phyloP scores from a whole-genome alignment of 2,797 vertebrate genomes.

The Tragopan temminckii region DNA sequence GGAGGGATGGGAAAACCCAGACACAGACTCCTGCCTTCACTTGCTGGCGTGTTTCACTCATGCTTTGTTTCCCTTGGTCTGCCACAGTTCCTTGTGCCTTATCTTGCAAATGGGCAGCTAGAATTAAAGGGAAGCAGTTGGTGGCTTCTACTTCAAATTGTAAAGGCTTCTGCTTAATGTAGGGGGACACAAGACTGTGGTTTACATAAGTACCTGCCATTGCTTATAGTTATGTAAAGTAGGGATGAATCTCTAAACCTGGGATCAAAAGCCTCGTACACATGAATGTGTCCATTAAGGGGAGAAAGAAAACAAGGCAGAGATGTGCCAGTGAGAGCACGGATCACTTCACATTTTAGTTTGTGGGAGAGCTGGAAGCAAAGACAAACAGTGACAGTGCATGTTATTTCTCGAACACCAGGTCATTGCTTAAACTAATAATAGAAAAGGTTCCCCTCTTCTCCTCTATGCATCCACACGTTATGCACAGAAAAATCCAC shows the following conservation, averaged over 20 bases:
- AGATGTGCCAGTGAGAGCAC: conserved; percentile 59
- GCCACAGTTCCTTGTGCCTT: neutral
- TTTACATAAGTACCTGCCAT: conserved; percentile 68
- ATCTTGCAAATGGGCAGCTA: neutral
- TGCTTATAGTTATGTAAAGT: conserved; percentile 75
- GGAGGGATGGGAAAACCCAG: neutral
- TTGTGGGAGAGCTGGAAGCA: conserved; percentile 76
- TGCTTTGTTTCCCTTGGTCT: neutral
- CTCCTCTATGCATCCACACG: neutral
- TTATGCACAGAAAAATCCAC: neutral
- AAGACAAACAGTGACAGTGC: conserved; percentile 56
- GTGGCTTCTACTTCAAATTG: conserved; percentile 42
- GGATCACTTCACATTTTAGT: conserved; percentile 73
- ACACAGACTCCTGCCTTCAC: neutral
- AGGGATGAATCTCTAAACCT: conserved; percentile 72
- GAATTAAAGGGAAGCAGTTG: conserved; percentile 31
- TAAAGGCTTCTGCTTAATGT: conserved; percentile 41
- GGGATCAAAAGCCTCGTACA: conserved; percentile 79
- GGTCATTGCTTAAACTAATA: conserved; percentile 25
- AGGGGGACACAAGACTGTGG: neutral
- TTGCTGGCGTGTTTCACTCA: neutral
- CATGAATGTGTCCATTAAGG: conserved; percentile 74
- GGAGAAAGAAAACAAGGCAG: conserved; percentile 38
- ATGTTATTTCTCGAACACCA: conserved; percentile 42
- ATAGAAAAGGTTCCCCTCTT: neutral